A percentile compares a stretch with the other conserved stretches of the same genome.
These are phyloP conservation scores for Hyposmocoma kahamanoa DNA, from an alignment of 1,140 invertebrate genomes.

Conservation along the genomic window DNA sequence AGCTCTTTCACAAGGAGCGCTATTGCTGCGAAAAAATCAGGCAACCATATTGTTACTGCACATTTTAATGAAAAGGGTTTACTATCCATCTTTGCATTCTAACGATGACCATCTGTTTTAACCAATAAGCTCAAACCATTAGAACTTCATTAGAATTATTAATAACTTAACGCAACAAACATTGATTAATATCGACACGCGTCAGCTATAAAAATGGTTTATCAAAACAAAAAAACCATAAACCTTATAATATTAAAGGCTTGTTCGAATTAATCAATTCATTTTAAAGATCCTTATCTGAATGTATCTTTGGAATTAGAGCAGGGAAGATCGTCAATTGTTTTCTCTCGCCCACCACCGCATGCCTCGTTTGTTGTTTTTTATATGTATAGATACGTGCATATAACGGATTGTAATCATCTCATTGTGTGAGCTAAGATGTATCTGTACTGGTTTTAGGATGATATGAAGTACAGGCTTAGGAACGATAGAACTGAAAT, in stretches of 20 bases:
- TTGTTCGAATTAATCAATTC: conserved; percentile 71
- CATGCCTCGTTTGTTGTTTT: conserved; percentile 48
- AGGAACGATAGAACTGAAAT: not conserved
- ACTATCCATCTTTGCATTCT: not conserved
- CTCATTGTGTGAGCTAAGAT: conserved; percentile 64
- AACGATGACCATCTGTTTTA: conserved; percentile 18
- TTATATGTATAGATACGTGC: conserved; percentile 51
- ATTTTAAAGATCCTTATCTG: conserved; percentile 58
- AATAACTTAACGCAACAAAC: conserved; percentile 49
- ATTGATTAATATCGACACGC: conserved; percentile 68
- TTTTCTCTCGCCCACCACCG: conserved; percentile 65
- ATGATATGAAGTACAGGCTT: conserved; percentile 21
- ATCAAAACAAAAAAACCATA: no score
- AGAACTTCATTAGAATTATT: conserved; percentile 61
- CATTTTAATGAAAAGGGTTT: not conserved
- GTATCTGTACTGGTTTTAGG: conserved; percentile 32
- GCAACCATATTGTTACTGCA: not conserved
- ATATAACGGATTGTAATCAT: conserved; percentile 71
- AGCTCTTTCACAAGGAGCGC: no score
- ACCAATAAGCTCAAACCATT: conserved; percentile 32
- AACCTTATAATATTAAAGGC: conserved; percentile 34
- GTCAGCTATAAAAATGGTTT: conserved; percentile 64
- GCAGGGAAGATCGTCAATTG: conserved; percentile 61
- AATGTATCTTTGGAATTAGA: conserved; percentile 66
- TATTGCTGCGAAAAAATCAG: not conserved